Evolutionary conservation across 2,797 vertebrate species (phyloP).

Genomic region (Micrastur ruficollis): DNA sequence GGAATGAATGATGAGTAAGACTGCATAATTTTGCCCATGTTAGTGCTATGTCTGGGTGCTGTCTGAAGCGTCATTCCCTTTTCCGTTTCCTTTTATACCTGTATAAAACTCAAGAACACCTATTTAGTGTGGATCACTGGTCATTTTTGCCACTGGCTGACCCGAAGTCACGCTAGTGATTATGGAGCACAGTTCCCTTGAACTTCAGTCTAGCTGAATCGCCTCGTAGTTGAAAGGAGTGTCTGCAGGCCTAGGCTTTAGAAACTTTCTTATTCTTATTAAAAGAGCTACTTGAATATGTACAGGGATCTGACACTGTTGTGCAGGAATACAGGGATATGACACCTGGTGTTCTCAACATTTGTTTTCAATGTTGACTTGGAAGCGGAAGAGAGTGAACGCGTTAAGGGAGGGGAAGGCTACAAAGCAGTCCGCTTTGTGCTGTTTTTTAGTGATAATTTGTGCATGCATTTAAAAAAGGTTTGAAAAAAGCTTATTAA

Average conservation of each 20-base stretch:
- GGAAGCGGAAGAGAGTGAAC: neutral
- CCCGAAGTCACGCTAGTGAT: neutral
- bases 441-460: neutral
- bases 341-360: neutral
- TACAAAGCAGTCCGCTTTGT: neutral
- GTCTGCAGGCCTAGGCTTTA: neutral
- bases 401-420: neutral
- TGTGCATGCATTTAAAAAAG: neutral
- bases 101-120: neutral
- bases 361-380: neutral
- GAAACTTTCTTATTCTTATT: neutral
- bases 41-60: neutral
- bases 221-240: fast-evolving
- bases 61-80: neutral
- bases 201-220: neutral
- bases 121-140: neutral
- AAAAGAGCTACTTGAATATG: neutral
- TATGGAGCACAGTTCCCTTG: neutral
- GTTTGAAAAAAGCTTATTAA: neutral
- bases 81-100: neutral
- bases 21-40: neutral
- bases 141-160: neutral
- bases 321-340: neutral
- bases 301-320: neutral
- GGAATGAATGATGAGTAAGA: neutral